Conservation (phyloP, 1,140 invertebrate genomes). For the Aphidius ervi region DNA sequence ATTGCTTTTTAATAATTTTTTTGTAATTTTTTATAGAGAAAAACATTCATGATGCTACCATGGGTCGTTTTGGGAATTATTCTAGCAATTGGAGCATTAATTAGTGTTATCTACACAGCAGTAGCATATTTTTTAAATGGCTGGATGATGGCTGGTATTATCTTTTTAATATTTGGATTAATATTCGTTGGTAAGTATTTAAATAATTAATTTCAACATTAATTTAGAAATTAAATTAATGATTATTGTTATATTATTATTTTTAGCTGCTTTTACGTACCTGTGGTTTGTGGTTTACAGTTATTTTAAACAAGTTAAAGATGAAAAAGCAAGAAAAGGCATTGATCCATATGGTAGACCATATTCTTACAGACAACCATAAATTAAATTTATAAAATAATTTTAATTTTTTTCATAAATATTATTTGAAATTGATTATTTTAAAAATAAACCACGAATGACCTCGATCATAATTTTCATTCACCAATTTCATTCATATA, state of each 20-base stretch:
- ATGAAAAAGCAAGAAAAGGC: constrained; percentile 60
- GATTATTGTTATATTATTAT: constrained; percentile 26
- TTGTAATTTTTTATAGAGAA: constrained; percentile 57
- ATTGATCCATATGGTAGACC: constrained; percentile 52
- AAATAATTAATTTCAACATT: neutral
- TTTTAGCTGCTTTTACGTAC: constrained; percentile 66
- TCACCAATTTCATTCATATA: no score
- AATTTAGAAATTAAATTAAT: constrained; percentile 11
- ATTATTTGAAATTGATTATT: no score
- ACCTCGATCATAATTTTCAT: no score
- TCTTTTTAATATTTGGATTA: constrained; percentile 62
- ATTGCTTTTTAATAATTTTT: no score
- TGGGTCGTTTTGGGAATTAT: constrained; percentile 77
- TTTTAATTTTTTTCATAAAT: no score
- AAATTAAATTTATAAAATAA: constrained; percentile 22
- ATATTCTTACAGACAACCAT: constrained; percentile 46
- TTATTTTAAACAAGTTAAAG: constrained; percentile 67
- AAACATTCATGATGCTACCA: constrained; percentile 75
- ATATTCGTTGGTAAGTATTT: constrained; percentile 57
- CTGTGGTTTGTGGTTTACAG: constrained; percentile 77
- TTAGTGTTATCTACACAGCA: constrained; percentile 72
- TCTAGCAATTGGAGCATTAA: constrained; percentile 66
- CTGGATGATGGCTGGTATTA: constrained; percentile 54
- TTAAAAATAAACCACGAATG: no score
- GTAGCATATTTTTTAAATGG: constrained; percentile 66